phyloP scores from a whole-genome alignment of 2,797 vertebrate species.

The Notamacropus eugenii region DNA sequence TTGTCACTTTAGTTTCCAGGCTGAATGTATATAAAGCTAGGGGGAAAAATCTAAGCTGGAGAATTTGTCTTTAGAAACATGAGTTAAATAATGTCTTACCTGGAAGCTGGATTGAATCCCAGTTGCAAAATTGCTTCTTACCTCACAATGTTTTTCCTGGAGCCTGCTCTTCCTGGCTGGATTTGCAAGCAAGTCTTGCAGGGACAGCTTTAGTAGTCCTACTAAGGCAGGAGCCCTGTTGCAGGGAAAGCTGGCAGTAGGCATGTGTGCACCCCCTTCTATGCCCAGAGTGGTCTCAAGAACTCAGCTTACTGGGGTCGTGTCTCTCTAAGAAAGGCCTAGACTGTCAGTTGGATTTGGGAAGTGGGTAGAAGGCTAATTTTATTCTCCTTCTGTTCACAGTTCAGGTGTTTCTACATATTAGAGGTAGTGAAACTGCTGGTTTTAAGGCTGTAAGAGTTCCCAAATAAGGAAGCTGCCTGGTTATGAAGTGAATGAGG shows the following conservation, averaged over 20 bases:
- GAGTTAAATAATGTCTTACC: conserved; percentile 10
- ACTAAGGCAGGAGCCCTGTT: not conserved
- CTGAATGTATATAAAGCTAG: not conserved
- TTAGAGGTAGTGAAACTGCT: not conserved
- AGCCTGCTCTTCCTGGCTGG: not conserved
- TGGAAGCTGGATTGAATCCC: not conserved
- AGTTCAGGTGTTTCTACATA: not conserved
- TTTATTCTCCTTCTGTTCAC: not conserved
- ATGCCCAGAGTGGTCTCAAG: not conserved
- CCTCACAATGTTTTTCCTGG: not conserved
- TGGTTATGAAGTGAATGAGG: not conserved
- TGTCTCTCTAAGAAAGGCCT: not conserved
- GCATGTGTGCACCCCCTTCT: not conserved
- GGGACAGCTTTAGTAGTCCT: not conserved
- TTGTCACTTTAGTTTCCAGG: not conserved
- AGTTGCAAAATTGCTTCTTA: not conserved
- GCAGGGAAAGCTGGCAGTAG: not conserved
- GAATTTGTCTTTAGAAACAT: not conserved
- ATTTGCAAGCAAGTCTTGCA: not conserved
- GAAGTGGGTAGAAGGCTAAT: not conserved
- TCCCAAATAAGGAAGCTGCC: not conserved
- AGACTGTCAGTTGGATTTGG: not conserved
- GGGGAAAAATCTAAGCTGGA: not conserved
- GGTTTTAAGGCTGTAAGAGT: not conserved
- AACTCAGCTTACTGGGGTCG: not conserved